Base-by-base conservation (phyloP, 1,140 invertebrate genomes). In the Paramacrobiotus metropolitanus region DNA sequence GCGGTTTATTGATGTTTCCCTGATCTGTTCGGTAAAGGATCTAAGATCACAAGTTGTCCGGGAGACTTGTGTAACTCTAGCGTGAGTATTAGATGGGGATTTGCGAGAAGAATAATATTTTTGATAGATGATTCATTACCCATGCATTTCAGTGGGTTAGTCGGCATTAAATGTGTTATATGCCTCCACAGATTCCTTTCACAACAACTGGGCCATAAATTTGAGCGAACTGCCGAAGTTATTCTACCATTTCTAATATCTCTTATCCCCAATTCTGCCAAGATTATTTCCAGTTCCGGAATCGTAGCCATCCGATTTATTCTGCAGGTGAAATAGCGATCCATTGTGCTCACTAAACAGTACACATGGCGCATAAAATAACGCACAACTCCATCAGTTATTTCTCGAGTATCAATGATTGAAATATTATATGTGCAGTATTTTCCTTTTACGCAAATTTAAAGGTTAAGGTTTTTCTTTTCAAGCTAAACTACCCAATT, bases 261-360 rank as follows among this genome's bases (percentile, higher is more conserved):
- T 70, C 78, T 96, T 48, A 88, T 95, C 71, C 88, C 87, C 68
- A 97, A 96, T 74, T 88, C 86, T 68, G 91, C 89, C 65, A 96
- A 96, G 79, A 83, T 96, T 61, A 88, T 96, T 74, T 85, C 91
- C 3, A 85, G 87, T 15, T 85, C 90, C 9, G 88, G 87, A 30
- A 79, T 82, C 18, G 81, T 92, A 48, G 82, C 86, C 44, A 80
- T 95, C 29, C 79, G 83, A 20, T 95, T 93, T 74, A 86, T 96
- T 29, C 83, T 96, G 55, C 81, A 83, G 68, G 76, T 77, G 65
- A 62, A 30, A 30, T 21, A 40, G n/a, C n/a, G n/a, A n/a, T n/a
- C n/a, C n/a, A n/a, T n/a, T n/a, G n/a, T n/a, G n/a, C n/a, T n/a
- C n/a, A n/a, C n/a, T n/a, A n/a, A n/a, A n/a, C n/a, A n/a, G n/a